Base-by-base conservation (phyloP, 2,888 invertebrate species). In the Hanleya hanleyi region DNA sequence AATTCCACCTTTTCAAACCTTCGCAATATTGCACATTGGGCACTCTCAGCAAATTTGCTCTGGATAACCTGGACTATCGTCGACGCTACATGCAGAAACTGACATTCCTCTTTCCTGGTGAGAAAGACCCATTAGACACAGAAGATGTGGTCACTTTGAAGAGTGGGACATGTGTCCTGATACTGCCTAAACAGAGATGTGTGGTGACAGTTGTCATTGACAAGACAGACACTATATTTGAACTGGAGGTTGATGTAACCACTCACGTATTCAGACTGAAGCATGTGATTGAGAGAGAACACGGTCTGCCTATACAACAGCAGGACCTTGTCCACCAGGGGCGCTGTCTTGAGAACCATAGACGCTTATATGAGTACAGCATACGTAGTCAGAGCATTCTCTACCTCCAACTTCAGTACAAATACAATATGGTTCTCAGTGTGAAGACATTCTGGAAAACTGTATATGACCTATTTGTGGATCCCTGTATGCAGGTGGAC, bases 371-470 rank as follows among this genome's bases (percentile, higher is more conserved):
- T 62, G 83, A 85, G 66, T 85, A 82, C 67, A 71, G 74, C n/a
- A 73, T 86, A 1, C 73, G 71, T 26, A 79, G 81, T 62, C 75
- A 78, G 47, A 74, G 79, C n/a, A 81, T 76, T 0, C 33, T 86
- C n/a, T 79, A 83, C 69, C 81, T 80, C 4, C 75, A 84, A 69
- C 80, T 87, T 26, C 84, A 83, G 67, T 78, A 84, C 9, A 77
- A 78, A 49, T 81, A 82, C 73, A 81, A 82, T 65, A 66, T 85
- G 22, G 65, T 81, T 5, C 72, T 87, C 6, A 80, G 84, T 65
- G 79, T 87, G 12, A 81, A 85, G 62, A 87, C 86, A 32, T 88
- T 88, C 79, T 88, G 88, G 88, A 86, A 86, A n/a, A 82, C 76
- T 49, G 80, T 78, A 0, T 87, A 87, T 67, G 73, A 82, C 36